Evolutionary conservation across 2,888 invertebrate genomes (phyloP).

Genomic region (Melinaea menophilus): DNA sequence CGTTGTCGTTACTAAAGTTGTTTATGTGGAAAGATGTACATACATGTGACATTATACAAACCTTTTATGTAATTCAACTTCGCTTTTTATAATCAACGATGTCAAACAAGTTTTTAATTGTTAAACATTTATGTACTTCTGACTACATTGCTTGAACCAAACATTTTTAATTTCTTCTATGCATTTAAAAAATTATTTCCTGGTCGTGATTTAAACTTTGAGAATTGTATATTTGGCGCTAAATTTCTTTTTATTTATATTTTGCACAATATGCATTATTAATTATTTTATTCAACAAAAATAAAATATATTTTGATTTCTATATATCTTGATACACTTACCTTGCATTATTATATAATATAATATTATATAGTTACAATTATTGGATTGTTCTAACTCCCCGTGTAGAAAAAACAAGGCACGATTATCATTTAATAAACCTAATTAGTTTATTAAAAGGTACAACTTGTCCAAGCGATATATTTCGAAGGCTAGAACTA

Average conservation of each 20-base stretch:
- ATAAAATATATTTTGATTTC: neutral
- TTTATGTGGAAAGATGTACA: constrained; percentile 31
- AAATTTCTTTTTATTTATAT: constrained; percentile 17
- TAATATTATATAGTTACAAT: neutral
- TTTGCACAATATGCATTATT: constrained; percentile 4
- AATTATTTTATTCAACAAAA: neutral
- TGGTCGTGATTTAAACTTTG: no score
- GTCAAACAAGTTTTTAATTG: neutral
- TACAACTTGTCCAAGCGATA: no score
- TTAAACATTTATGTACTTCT: constrained; percentile 44
- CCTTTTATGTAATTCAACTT: constrained; percentile 7
- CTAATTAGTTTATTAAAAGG: no score
- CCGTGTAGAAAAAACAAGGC: no score
- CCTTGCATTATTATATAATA: constrained; percentile 2
- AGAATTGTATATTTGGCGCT: constrained; percentile 3
- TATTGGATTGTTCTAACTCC: no score
- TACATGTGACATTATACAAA: constrained; percentile 14
- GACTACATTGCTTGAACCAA: constrained; percentile 59
- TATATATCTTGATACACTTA: constrained; percentile 6
- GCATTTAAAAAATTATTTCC: no score
- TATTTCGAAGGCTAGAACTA: no score
- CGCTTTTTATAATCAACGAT: constrained; percentile 10
- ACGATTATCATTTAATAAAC: no score
- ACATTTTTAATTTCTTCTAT: no score
- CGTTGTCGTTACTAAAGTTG: constrained; percentile 29